Base-by-base conservation (phyloP, 2,113 vertebrate species). In the Piliocolobus tephrosceles region DNA sequence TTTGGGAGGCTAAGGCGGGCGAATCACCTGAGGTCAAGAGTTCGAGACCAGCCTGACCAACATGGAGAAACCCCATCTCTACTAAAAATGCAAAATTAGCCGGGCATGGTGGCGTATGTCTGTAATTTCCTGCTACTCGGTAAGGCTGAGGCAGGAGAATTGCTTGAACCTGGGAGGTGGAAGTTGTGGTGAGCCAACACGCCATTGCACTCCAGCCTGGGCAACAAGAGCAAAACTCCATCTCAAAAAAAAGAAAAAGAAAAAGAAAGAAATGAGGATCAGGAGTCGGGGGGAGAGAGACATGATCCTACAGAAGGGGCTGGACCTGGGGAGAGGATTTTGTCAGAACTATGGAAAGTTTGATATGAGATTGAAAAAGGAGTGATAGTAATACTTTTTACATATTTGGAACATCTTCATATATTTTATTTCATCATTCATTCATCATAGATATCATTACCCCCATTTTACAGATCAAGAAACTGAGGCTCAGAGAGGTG, bases 401-500 rank as follows among this genome's bases (percentile, higher is more conserved):
- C 43, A 16, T 70, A 47, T 68, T 66, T 52, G n/a, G 14, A 90
- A 50, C 22, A 25, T 13, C 66, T 55, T 32, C 4, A 23, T n/a
- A 23, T 84, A 27, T 82, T 84, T 76, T 90, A 55, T 43, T 43
- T 93, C 61, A 57, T n/a, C 5, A 35, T 92, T 66, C 23, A 66
- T 12, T 55, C 22, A 6, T 79, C 35, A 43, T 35, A 35, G 40
- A 23, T 35, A 14, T 73, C 20, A 98, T 86, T 47, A 22, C 13
- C 52, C 57, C n/a, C 47, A 43, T 66, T 94, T 93, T 76, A 80
- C n/a, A 76, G n/a, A 76, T 93, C 18, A 70, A 84, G 89, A 83
- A 90, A 70, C n/a, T 4, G 17, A 88, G 35, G n/a, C 57, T 97
- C 98, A 98, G 98, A 98, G 40, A 97, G 40, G n/a, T 75, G 25